Evolutionary conservation across 1,140 invertebrate species (phyloP), one percentile per base, ranked within the genome.

Genomic region (Leptinotarsa defecta): DNA sequence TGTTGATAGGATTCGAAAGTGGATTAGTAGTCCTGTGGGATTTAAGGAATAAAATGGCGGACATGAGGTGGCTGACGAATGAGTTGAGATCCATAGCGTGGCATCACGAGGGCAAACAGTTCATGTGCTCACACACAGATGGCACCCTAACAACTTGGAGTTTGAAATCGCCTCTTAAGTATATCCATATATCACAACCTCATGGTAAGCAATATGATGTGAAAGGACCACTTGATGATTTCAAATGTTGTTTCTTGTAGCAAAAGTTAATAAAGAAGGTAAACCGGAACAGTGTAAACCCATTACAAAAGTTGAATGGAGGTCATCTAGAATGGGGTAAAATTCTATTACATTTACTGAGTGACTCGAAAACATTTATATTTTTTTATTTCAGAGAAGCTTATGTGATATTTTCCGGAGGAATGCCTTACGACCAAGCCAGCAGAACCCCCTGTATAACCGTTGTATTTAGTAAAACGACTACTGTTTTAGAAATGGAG

Each of bases 401-500:
- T 22, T 95, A 93, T 87, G 91, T 96, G 81, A 94, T 98, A 89
- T 99, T 99, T 90, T 97, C 95, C 79, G 97, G 97, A 81, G 97
- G 97, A 52, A 91, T 98, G 87, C 93, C 96, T 63, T 93, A 93
- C 82, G 96, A 98, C 85, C 92, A 94, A 86, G 93, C 94, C 76
- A 94, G 94, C 73, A 90, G 94, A 82, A 95, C 96, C 74, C 97
- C 97, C 76, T 96, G 96, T 86, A 94, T 99, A 84, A 98, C 97
- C 24, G 95, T 99, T 74, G 95, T 98, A 84, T 94, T 96, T 86
- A 94, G 94, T 73, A 96, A 97, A 88, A 94, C 93, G 76, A 98
- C 96, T 61, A 99, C 97, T 2, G 96, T 99, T 69, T 88, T 99
- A 79, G 97, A 99, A 90, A 99, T 99, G 98, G 98, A 99, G 84